Evolutionary conservation across 1,140 invertebrate species (phyloP), one percentile per base, ranked within the genome.

Genomic region (Orussus abietinus): DNA sequence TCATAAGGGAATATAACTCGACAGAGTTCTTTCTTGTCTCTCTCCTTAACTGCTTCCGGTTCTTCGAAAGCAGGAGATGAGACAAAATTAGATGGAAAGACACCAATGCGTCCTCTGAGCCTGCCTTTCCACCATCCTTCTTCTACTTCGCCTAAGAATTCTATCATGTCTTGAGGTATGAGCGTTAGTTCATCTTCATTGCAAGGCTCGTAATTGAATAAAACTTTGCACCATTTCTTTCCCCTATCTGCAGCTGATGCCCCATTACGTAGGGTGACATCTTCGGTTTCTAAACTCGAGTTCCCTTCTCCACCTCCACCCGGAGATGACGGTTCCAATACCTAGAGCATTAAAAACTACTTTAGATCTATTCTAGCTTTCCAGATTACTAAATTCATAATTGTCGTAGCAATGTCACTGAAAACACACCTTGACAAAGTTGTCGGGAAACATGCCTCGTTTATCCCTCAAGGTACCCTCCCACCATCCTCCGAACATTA

Each of bases 381-480:
- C n/a, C 22, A 25, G n/a, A n/a, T n/a, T n/a, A n/a, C n/a, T n/a
- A n/a, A n/a, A n/a, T n/a, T n/a, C n/a, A 25, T 7, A 25, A 25
- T 25, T 25, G 22, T n/a, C n/a, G n/a, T n/a, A n/a, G n/a, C n/a
- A n/a, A n/a, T n/a, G n/a, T n/a, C n/a, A n/a, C n/a, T n/a, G n/a
- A n/a, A n/a, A n/a, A n/a, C n/a, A n/a, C n/a, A 90, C 76, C 63
- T 86, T 87, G 4, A 96, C 93, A 77, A 95, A 98, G 74, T 96
- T 96, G 68, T 95, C 92, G 7, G 96, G 96, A 75, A 99, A 99
- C 86, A 97, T 90, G 55, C 96, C 96, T 39, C 85, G 84, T 56
- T 86, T 82, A 31, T 90, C 89, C 51, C 80, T 78, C 13, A 97
- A 71, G n/a, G 86, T 90, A 4, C 96, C 96, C 74, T 95, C 86